phyloP scores from a whole-genome alignment of 2,113 vertebrate species.

The Varanus komodoensis region DNA sequence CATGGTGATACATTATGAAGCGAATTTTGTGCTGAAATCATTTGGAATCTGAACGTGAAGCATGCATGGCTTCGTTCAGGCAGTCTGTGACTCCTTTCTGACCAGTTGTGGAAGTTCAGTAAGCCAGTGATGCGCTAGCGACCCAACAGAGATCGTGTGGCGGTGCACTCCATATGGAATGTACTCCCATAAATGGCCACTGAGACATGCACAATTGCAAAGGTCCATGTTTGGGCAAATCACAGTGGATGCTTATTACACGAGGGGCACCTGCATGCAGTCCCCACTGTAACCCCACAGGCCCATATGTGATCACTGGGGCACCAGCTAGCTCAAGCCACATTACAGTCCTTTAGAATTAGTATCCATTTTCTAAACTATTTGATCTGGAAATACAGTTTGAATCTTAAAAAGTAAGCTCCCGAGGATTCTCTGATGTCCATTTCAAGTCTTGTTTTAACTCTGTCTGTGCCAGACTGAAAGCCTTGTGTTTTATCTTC shows the following conservation, averaged over 20 bases:
- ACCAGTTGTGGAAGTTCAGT: background rate
- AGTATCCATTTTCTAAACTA: constrained; percentile 11
- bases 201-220: background rate
- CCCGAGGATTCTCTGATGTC: no score
- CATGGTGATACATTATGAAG: background rate
- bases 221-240: background rate
- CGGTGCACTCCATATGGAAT: background rate
- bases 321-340: fast-evolving
- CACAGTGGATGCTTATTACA: background rate
- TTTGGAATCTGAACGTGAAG: background rate
- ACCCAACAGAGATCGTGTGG: background rate
- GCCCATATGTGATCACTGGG: background rate
- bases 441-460: no score
- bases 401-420: no score
- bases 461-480: no score
- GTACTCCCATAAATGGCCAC: background rate
- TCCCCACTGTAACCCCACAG: no score
- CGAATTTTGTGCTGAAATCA: background rate
- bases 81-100: background rate
- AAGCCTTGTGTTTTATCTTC: no score
- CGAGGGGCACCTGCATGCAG: background rate
- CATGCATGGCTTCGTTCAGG: background rate
- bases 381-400: constrained; percentile 27
- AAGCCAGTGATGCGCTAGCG: background rate
- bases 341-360: background rate